phyloP scores from a whole-genome alignment of 2,113 vertebrate genomes.

The Phocoena sinus region DNA sequence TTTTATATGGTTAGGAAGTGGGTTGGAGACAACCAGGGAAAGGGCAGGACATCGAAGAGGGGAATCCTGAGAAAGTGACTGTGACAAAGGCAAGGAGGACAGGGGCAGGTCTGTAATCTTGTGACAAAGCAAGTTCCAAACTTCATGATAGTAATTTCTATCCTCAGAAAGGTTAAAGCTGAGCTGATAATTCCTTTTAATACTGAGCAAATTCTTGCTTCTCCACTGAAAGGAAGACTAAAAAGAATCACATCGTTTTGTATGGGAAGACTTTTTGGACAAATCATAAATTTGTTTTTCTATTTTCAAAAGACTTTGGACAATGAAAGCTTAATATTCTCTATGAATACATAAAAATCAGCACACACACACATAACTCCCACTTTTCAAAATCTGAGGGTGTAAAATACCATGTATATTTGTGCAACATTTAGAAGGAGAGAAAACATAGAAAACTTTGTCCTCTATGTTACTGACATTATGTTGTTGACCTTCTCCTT shows the following conservation, averaged over 20 bases:
- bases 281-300: slow-evolving; percentile 73
- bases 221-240: neutral
- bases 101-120: rapidly evolving
- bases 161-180: neutral
- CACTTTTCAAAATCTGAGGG: slow-evolving; percentile 84
- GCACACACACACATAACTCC: slow-evolving; percentile 84
- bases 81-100: neutral
- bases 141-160: neutral
- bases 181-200: neutral
- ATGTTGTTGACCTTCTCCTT: slow-evolving; percentile 87
- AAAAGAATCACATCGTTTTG: neutral
- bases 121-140: neutral
- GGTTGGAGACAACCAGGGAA: neutral
- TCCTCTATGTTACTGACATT: slow-evolving; percentile 81
- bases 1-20: neutral
- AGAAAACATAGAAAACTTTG: neutral
- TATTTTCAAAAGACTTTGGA: slow-evolving; percentile 82
- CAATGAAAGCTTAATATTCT: slow-evolving; percentile 91
- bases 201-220: neutral
- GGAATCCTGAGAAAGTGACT: neutral
- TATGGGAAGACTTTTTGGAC: neutral
- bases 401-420: rapidly evolving
- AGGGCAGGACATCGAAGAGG: neutral
- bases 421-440: neutral
- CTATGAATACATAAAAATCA: slow-evolving; percentile 86